These are phyloP conservation scores for Cydia strobilella DNA, from an alignment of 1,140 invertebrate species.

Conservation along the genomic window DNA sequence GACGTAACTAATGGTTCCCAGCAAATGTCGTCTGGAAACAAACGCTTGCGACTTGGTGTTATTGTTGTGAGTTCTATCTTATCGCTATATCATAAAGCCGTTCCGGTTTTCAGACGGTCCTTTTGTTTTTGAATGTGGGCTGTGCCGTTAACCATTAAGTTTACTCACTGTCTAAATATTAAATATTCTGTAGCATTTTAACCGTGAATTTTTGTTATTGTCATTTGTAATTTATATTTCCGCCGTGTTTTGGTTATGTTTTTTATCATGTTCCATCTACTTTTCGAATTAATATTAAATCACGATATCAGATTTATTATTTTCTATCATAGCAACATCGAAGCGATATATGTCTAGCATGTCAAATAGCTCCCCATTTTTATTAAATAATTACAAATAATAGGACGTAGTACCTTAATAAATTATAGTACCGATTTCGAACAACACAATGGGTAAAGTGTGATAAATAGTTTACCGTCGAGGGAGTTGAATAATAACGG, in stretches of 20 bases:
- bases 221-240: conserved; percentile 3
- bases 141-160: conserved; percentile 29
- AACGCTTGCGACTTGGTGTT: conserved; percentile 49
- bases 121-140: conserved; percentile 42
- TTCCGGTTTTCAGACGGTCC: conserved; percentile 44
- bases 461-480: conserved; percentile 24
- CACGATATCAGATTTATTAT: not conserved
- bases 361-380: conserved; percentile 19
- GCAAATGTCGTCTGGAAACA: conserved; percentile 56
- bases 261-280: not conserved
- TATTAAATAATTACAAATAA: not conserved
- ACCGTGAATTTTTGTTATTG: not conserved
- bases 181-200: not conserved
- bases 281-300: conserved; percentile 8
- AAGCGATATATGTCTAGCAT: conserved; percentile 8
- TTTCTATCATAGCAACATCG: not conserved
- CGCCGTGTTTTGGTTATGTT: not conserved
- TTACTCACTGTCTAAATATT: conserved; percentile 7
- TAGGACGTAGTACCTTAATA: conserved; percentile 6
- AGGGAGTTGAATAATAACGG: conserved; percentile 29
- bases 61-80: conserved; percentile 57
- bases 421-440: not conserved
- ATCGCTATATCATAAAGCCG: conserved; percentile 46
- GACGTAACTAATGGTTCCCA: conserved; percentile 57
- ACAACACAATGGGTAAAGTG: conserved; percentile 9